Percentiles rank a stretch among this genome's conserved stretches.
Evolutionary conservation across 2,113 vertebrate species (phyloP).

Genomic region (Blennius ocellaris): DNA sequence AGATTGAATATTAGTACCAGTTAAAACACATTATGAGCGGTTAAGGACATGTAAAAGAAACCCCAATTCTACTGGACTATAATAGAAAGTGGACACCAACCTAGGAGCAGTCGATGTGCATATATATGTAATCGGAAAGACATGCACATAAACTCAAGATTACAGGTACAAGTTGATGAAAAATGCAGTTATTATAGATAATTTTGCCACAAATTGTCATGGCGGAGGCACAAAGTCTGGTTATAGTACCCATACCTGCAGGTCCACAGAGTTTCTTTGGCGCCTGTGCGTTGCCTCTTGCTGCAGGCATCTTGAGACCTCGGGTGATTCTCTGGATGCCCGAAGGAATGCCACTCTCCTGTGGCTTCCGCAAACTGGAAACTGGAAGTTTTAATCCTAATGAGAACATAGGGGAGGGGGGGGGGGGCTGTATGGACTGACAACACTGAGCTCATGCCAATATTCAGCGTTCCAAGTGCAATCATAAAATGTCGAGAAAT

Average conservation of each 20-base stretch:
- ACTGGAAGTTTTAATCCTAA: constrained; percentile 47
- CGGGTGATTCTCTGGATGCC: constrained; percentile 31
- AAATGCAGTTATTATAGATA: too few relatives aligned
- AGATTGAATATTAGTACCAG: too few relatives aligned
- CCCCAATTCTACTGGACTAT: too few relatives aligned
- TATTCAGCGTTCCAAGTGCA: background rate
- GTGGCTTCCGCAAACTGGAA: constrained; percentile 33
- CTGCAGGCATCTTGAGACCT: constrained; percentile 18
- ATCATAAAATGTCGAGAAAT: too few relatives aligned
- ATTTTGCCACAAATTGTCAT: too few relatives aligned
- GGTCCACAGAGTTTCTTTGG: constrained; percentile 28
- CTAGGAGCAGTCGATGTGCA: too few relatives aligned
- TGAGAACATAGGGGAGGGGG: background rate
- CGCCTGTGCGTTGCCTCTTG: constrained; percentile 5
- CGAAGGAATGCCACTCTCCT: constrained; percentile 8
- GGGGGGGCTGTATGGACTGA: background rate
- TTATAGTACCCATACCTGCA: constrained; percentile 28
- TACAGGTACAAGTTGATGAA: too few relatives aligned
- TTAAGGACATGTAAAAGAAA: too few relatives aligned
- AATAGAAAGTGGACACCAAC: too few relatives aligned
- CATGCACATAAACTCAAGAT: too few relatives aligned
- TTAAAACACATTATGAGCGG: too few relatives aligned
- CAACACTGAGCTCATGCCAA: background rate
- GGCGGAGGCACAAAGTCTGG: background rate
- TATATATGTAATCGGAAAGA: too few relatives aligned